These are phyloP conservation scores for Leptarthrus brevirostris DNA, from an alignment of 2,888 invertebrate species.

Conservation along the genomic window DNA sequence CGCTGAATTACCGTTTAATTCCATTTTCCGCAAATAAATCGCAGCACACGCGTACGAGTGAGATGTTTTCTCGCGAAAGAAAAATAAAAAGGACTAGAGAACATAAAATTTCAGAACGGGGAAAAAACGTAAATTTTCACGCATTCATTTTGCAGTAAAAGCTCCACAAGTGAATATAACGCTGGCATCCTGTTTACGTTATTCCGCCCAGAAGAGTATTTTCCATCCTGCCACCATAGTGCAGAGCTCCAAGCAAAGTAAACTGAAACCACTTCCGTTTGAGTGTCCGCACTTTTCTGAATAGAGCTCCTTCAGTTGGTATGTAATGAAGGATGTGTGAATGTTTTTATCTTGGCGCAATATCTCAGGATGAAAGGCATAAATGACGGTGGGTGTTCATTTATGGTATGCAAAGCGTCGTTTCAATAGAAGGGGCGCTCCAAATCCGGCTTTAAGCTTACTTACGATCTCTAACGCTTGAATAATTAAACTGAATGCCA, in stretches of 20 bases:
- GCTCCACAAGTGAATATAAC: slow-evolving; percentile 31
- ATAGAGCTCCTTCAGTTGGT: not conserved
- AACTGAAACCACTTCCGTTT: slow-evolving; percentile 25
- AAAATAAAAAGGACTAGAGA: not conserved
- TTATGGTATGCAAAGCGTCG: slow-evolving; percentile 10
- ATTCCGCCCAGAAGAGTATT: not conserved
- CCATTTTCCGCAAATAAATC: slow-evolving; percentile 24
- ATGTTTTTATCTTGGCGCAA: slow-evolving; percentile 13
- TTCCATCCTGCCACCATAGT: not conserved
- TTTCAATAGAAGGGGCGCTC: not conserved
- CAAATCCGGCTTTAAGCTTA: too few species aligned
- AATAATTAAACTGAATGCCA: slow-evolving; percentile 21
- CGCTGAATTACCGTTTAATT: slow-evolving; percentile 9
- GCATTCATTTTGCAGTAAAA: slow-evolving; percentile 34
- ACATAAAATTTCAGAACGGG: not conserved
- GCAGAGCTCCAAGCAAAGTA: not conserved
- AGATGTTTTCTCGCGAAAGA: not conserved
- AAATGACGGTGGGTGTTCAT: not conserved
- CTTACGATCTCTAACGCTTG: not conserved
- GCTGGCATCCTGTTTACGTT: slow-evolving; percentile 25
- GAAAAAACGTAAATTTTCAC: slow-evolving; percentile 21
- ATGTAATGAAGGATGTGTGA: not conserved
- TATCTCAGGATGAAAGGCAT: slow-evolving; percentile 1
- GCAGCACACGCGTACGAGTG: slow-evolving; percentile 4
- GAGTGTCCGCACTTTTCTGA: not conserved